Percentiles rank a stretch among this genome's conserved stretches.
These are phyloP conservation scores for Chalcosyrphus nemorum DNA, from an alignment of 2,888 invertebrate genomes.

Conservation along the genomic window DNA sequence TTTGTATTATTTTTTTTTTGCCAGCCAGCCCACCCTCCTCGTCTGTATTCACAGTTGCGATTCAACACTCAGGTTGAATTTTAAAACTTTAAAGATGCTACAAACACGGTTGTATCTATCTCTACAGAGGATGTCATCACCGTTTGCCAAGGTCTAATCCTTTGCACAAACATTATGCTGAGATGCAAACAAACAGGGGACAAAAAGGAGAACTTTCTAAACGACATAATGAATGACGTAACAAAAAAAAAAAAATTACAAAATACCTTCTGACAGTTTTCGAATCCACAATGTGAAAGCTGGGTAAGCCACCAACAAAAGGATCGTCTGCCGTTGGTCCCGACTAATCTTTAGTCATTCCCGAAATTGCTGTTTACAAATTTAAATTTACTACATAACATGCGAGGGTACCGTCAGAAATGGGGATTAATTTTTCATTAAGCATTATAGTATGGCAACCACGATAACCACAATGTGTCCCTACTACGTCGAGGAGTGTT, in stretches of 20 bases:
- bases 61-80: slow-evolving; percentile 30
- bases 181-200: slow-evolving; percentile 23
- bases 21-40: background rate
- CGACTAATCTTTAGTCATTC: slow-evolving; percentile 30
- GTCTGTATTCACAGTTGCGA: slow-evolving; percentile 7
- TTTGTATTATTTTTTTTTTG: background rate
- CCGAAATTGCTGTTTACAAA: slow-evolving; percentile 35
- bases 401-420: background rate
- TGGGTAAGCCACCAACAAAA: slow-evolving; percentile 18
- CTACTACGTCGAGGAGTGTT: background rate
- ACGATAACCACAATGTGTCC: background rate
- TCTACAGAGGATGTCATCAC: slow-evolving; percentile 9
- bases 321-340: background rate
- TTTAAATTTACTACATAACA: slow-evolving; percentile 32
- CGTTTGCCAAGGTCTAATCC: slow-evolving; percentile 61
- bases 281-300: slow-evolving; percentile 23
- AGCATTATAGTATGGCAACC: background rate
- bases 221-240: slow-evolving; percentile 45
- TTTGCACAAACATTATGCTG: slow-evolving; percentile 50
- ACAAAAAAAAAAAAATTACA: too few relatives aligned
- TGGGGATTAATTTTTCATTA: slow-evolving; percentile 44
- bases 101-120: background rate
- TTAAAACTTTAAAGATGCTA: slow-evolving; percentile 20
- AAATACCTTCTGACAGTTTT: slow-evolving; percentile 40
- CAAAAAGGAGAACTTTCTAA: background rate